These are phyloP conservation scores for Lycorma delicatula DNA, from an alignment of 1,140 invertebrate species.

Conservation along the genomic window DNA sequence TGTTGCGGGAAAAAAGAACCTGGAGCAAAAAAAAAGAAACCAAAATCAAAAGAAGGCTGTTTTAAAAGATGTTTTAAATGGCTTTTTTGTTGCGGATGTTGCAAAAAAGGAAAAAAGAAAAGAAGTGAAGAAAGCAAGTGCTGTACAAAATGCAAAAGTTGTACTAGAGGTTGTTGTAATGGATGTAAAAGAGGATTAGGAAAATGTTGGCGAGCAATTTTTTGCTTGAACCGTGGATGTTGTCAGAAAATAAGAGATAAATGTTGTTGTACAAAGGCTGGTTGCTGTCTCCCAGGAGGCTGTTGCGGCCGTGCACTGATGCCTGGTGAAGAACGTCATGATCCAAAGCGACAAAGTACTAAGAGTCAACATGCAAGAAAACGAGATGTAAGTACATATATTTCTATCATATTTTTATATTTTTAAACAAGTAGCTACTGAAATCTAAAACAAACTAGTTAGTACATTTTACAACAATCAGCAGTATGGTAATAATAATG, in stretches of 20 bases:
- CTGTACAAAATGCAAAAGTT: conserved; percentile 11
- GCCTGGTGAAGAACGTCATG: not conserved
- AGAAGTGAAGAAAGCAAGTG: not conserved
- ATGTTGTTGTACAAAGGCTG: conserved; percentile 3
- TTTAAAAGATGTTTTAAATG: conserved; percentile 6
- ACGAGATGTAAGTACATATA: not conserved
- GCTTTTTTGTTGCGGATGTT: not conserved
- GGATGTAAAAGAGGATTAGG: conserved; percentile 8
- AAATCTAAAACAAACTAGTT: no score
- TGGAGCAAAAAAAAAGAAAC: not conserved
- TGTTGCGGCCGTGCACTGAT: not conserved
- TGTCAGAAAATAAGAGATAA: conserved; percentile 15
- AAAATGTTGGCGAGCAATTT: conserved; percentile 10
- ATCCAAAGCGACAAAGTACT: not conserved
- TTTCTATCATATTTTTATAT: not conserved
- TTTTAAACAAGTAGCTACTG: no score
- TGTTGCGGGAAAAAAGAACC: not conserved
- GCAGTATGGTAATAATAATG: no score
- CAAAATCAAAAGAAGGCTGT: conserved; percentile 16
- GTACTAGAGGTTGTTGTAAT: conserved; percentile 1
- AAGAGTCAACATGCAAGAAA: conserved; percentile 5
- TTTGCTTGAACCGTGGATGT: conserved; percentile 18
- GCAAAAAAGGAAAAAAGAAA: conserved; percentile 9
- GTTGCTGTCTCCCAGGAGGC: conserved; percentile 11
- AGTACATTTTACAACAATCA: no score